Evolutionary conservation across 2,797 vertebrate genomes (phyloP), one percentile per base, ranked within the genome.

Genomic region (Leptatherina wallacei): DNA sequence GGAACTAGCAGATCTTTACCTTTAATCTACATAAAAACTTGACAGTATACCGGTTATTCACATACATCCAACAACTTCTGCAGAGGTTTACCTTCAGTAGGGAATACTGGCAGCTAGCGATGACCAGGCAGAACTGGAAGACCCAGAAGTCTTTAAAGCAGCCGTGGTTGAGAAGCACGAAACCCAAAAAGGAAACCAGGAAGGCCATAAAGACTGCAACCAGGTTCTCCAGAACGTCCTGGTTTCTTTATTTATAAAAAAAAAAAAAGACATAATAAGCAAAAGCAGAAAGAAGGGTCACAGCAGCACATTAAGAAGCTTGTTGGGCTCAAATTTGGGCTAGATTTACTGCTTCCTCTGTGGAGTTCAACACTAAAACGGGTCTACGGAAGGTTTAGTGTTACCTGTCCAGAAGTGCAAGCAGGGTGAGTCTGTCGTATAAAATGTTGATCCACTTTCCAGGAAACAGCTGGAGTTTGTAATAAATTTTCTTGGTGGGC

Each of bases 61-160:
- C 20, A 56, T 30, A 10, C 1, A 61, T 68, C 24, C 4, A 27
- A 5, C 22, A 4, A 3, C 18, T 38, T 64, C 12, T 1, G 14
- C 30, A 35, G 20, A 9, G 20, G 49, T 38, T 84, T 95, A 97
- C 98, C 96, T 99, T 99, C 56, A 99, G 86, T 77, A 99, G 92
- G 30, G 98, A 99, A 86, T 99, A 99, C 86, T 99, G 98, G 90
- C 98, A 99, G 88, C 98, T 97, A 75, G 98, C 97, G 78, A 99
- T 99, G 77, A 99, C 95, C 0, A 99, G 91, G 85, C 98, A 99
- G 92, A 99, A 99, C 88, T 98, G 95, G 33, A 99, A 94, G 32
- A 97, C 93, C 96, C 97, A 97, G 80, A 98, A 93, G 71, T 99
- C 98, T 91, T 96, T 97, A 92, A 97, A 98, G 84, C 97, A 97